Conservation (phyloP, 2,888 invertebrate species). For the Drosophila formosana region DNA sequence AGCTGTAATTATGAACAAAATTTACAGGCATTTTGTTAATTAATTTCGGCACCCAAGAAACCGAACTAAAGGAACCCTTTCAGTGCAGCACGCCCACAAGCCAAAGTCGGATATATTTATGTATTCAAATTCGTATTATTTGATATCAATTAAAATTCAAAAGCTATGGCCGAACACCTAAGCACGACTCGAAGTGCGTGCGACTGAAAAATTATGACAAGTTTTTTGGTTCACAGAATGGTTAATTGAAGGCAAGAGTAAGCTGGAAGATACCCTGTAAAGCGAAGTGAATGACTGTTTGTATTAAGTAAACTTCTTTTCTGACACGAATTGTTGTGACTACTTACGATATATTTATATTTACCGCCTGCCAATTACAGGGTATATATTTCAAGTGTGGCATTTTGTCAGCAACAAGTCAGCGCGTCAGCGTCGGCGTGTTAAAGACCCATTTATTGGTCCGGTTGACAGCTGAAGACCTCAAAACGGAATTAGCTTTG, state of each 20-base stretch:
- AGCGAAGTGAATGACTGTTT: no score
- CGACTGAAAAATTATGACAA: conserved; percentile 40
- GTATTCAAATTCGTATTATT: conserved; percentile 45
- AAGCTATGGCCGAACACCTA: conserved; percentile 25
- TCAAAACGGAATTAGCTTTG: conserved; percentile 34
- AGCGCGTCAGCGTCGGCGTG: conserved; percentile 36
- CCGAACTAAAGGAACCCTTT: conserved; percentile 41
- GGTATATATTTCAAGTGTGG: conserved; percentile 21
- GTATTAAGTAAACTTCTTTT: no score
- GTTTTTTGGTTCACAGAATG: conserved; percentile 16
- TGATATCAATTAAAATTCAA: conserved; percentile 66
- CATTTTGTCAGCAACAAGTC: conserved; percentile 49
- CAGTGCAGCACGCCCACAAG: conserved; percentile 40
- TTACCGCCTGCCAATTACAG: not conserved
- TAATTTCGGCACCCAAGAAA: conserved; percentile 64
- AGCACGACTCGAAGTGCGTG: conserved; percentile 69
- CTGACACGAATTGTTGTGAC: no score
- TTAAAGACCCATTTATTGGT: conserved; percentile 51
- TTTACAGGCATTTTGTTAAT: conserved; percentile 75
- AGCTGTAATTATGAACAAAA: conserved; percentile 68
- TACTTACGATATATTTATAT: no score
- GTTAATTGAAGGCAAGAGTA: not conserved
- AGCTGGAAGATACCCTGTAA: not conserved
- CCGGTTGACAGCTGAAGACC: conserved; percentile 56
- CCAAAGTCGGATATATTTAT: conserved; percentile 21